Base-by-base conservation (phyloP, 1,140 invertebrate species). In the Oncopodura yosiiana region DNA sequence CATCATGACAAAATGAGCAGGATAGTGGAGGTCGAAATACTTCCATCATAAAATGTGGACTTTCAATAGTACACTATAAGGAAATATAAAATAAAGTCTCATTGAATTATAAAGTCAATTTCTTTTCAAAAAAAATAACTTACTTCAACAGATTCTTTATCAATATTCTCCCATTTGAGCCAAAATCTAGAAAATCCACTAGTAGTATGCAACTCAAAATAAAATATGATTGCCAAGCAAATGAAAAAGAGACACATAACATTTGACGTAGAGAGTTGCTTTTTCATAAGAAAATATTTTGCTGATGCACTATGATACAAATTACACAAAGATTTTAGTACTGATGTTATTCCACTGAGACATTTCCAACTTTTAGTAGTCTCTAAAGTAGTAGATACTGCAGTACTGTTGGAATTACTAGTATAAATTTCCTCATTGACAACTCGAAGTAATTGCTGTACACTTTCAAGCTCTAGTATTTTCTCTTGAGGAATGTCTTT, bases 11-110 rank as follows among this genome's bases (percentile, higher is more conserved):
- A 60, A 73, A 67, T 8, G 49, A 53, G 60, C 72, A 74, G 36
- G 71, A 65, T 18, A 70, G 66, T 8, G 68, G 65, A 8, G 72
- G 71, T 44, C 71, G 66, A 50, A 75, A 71, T 1, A 71, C 50
- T 53, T 74, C 70, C 43, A 69, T 63, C 4, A 74, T 37, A 16
- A 62, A 53, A 18, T 70, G 64, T 2, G 70, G 69, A 58, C 69
- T 64, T 18, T 70, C 61, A 4, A 76, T 63, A 0, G 68, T 66
- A 49, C 70, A 71, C 64, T 69, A 54, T 1, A 50, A 49, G 19
- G 27, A 36, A 16, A 38, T 50, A 34, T 9, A 37, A n/a, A 48
- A 54, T 32, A 37, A n/a, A n/a, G 12, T 49, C 32, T 49, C 19
- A 14, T 34, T 12, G n/a, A n/a, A n/a, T n/a, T n/a, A n/a, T n/a